Conservation (phyloP, 2,797 vertebrate genomes). For the Arrhamphus sclerolepis region DNA sequence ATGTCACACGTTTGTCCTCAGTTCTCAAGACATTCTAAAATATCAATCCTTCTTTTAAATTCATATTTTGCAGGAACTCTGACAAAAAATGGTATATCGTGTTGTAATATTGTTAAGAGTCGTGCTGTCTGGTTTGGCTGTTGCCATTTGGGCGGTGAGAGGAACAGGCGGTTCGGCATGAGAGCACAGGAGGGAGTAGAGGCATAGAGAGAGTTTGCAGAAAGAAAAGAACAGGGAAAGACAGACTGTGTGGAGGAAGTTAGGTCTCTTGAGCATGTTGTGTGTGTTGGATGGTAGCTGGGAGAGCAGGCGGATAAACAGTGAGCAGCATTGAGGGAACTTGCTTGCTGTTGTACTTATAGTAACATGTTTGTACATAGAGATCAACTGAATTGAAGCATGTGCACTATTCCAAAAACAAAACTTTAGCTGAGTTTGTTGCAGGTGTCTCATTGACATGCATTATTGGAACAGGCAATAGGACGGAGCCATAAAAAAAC, state of each 20-base stretch:
- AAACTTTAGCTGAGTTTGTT: neutral
- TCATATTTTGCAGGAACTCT: constrained; percentile 19
- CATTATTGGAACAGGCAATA: neutral
- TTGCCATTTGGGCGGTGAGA: constrained; percentile 59
- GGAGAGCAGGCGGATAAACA: constrained; percentile 28
- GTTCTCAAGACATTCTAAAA: constrained; percentile 12
- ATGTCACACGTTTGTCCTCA: constrained; percentile 7
- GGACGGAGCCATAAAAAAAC: neutral
- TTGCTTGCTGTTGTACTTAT: neutral
- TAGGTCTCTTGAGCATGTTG: constrained; percentile 38
- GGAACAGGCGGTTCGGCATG: constrained; percentile 62
- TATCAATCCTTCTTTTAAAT: constrained; percentile 20
- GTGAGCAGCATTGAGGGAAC: constrained; percentile 15
- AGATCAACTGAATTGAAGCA: neutral
- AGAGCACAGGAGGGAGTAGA: constrained; percentile 22
- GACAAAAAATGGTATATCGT: constrained; percentile 36
- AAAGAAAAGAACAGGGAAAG: constrained; percentile 29
- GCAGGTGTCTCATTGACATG: no score
- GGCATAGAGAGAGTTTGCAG: constrained; percentile 6
- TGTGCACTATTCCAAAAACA: no score
- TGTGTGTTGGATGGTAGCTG: constrained; percentile 35
- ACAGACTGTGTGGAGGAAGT: constrained; percentile 68
- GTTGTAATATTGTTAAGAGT: constrained; percentile 25
- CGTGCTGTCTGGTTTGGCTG: constrained; percentile 47
- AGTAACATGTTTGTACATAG: neutral